Base-by-base conservation (phyloP, 2,113 vertebrate genomes). In the Rhombomys opimus region DNA sequence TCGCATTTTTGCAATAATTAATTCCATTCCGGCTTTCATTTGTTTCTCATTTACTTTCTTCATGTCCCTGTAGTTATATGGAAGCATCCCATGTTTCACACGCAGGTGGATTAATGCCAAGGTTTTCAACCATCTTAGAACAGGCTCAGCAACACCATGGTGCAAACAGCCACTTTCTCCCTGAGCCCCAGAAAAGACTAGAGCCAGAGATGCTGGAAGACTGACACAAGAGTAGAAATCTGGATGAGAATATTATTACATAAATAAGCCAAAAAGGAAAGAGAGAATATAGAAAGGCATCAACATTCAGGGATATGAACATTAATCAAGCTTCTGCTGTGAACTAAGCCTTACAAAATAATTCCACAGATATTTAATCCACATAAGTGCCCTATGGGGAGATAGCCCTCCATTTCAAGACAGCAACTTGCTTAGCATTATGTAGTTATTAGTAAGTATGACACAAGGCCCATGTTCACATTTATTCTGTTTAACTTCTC, bases 71-170 rank as follows among this genome's bases (percentile, higher is more conserved):
- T 54, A 86, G 30, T 85, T n/a, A 94, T 46, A 11, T 72, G 12
- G 17, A 95, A 91, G 90, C 17, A 97, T 41, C 85, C 15, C 78
- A 35, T 73, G 27, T 59, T 81, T 95, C 59, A 95, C 77, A 77
- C 12, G 95, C 54, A 13, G 38, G 7, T 20, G 93, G 30, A 78
- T 52, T 10, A 75, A 89, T 73, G 10, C 18, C 59, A 91, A 63
- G 18, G 63, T 35, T 82, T 77, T 88, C 20, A 46, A 61, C 30
- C 70, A 93, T 76, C 78, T 93, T 63, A 61, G n/a, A 85, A 93
- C 17, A 77, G 9, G 15, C 0, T 93, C 7, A 32, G 23, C 1
- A 68, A 89, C 61, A 89, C 10, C 72, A 41, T 88, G 5, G 23
- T 94, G 27, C 88, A 76, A 90, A 93, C 76, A 32, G 50, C 9